These are phyloP conservation scores for Labeo catla DNA, from an alignment of 2,113 vertebrate species.

Conservation along the genomic window DNA sequence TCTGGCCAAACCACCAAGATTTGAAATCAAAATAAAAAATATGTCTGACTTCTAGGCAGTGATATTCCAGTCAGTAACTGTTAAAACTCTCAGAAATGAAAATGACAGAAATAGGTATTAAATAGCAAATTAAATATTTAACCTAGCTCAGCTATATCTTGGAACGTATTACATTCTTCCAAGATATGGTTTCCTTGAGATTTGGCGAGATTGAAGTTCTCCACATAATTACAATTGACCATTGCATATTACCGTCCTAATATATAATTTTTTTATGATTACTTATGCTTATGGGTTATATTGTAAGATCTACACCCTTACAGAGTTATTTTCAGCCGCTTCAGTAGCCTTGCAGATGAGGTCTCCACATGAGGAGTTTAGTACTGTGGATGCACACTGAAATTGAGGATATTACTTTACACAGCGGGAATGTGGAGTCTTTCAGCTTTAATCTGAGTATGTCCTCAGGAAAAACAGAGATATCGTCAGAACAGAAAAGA, in stretches of 20 bases:
- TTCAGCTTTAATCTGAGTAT: constrained; percentile 20
- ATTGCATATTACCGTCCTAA: neutral
- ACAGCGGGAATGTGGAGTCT: constrained; percentile 12
- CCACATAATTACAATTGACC: constrained; percentile 8
- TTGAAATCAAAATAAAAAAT: neutral
- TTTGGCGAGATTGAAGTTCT: constrained; percentile 5
- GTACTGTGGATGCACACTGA: neutral
- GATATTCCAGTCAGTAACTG: neutral
- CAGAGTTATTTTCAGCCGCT: constrained; percentile 19
- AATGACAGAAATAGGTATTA: neutral
- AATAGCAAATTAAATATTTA: neutral
- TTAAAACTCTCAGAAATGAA: neutral
- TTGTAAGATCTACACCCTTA: neutral
- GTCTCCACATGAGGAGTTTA: constrained; percentile 28
- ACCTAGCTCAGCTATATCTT: neutral
- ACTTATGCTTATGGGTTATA: neutral
- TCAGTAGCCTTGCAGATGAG: neutral
- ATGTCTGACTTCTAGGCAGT: neutral
- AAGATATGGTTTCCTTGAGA: neutral
- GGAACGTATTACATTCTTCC: neutral
- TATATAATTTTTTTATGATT: constrained; percentile 1
- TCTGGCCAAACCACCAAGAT: neutral
- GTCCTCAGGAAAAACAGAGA: neutral
- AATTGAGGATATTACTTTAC: constrained; percentile 19
- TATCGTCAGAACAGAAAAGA: neutral